A percentile compares a stretch with the other conserved stretches of the same genome.
Conservation (phyloP, 1,140 invertebrate species). For the Wasmannia auropunctata region DNA sequence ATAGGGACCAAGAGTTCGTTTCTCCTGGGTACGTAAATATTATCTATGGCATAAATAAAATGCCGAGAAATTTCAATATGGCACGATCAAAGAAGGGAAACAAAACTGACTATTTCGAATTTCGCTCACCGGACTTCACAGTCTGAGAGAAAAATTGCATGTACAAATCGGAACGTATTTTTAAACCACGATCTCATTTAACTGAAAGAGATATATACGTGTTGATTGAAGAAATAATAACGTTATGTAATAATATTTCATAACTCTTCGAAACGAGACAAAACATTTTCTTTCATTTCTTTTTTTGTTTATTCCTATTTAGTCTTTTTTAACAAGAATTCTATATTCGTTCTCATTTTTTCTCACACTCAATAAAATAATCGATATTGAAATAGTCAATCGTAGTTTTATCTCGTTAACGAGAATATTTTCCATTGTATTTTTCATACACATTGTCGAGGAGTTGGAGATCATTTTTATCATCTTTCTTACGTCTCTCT, state of each 20-base stretch:
- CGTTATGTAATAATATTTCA: conserved; percentile 15
- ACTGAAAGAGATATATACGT: neutral
- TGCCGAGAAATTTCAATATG: conserved; percentile 25
- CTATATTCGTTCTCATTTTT: conserved; percentile 16
- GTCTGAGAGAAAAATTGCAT: conserved; percentile 66
- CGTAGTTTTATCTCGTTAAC: neutral
- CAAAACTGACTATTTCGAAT: conserved; percentile 45
- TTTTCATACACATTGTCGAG: conserved; percentile 1
- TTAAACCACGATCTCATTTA: neutral
- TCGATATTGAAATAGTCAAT: neutral
- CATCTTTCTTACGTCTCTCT: neutral
- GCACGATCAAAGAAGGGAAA: conserved; percentile 25
- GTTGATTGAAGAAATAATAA: neutral
- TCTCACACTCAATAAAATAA: neutral
- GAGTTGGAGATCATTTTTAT: neutral
- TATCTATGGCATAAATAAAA: conserved; percentile 37
- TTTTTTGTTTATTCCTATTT: neutral
- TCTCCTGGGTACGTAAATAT: conserved; percentile 62
- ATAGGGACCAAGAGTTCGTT: conserved; percentile 79
- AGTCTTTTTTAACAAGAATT: conserved; percentile 17
- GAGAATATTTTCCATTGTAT: neutral
- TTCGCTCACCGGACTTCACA: conserved; percentile 53
- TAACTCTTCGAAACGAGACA: neutral
- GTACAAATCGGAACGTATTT: neutral
- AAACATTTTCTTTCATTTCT: neutral